phyloP scores from a whole-genome alignment of 2,888 invertebrate species.

The Gnatocerus cornutus region DNA sequence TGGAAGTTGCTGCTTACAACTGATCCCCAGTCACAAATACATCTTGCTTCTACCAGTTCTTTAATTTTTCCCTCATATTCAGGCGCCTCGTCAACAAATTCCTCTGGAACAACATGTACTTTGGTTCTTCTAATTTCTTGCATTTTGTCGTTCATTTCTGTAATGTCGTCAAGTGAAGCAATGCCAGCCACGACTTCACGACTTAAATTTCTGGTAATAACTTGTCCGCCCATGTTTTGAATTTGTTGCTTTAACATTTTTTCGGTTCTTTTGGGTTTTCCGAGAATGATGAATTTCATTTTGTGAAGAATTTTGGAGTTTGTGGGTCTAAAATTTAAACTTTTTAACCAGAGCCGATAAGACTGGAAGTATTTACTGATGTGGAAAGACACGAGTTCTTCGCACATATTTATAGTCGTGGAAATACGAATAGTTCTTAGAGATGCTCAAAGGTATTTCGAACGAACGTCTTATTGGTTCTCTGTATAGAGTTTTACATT shows the following conservation, averaged over 20 bases:
- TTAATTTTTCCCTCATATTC: conserved; percentile 77
- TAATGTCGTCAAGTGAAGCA: conserved; percentile 79
- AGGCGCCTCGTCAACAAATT: conserved; percentile 81
- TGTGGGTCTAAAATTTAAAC: conserved; percentile 73
- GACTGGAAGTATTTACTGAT: conserved; percentile 52
- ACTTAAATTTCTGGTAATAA: conserved; percentile 76
- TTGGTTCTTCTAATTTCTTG: conserved; percentile 77
- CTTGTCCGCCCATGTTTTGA: conserved; percentile 83
- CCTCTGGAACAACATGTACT: conserved; percentile 87
- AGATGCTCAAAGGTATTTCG: conserved; percentile 78
- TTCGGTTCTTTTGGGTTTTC: conserved; percentile 73
- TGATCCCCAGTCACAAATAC: conserved; percentile 88
- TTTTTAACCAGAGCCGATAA: conserved; percentile 69
- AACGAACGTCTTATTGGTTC: conserved; percentile 84
- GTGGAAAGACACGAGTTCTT: conserved; percentile 74
- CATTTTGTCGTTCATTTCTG: conserved; percentile 79
- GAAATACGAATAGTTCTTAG: conserved; percentile 75
- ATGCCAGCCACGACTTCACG: conserved; percentile 83
- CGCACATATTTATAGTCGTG: conserved; percentile 77
- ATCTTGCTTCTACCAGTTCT: conserved; percentile 80
- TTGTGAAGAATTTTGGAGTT: conserved; percentile 81
- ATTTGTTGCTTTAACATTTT: conserved; percentile 81
- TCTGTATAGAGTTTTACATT: conserved; percentile 81
- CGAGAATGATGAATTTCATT: conserved; percentile 83
- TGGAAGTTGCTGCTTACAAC: conserved; percentile 81